Conservation (phyloP, 2,888 invertebrate genomes). For the Ephialtes manifestator region DNA sequence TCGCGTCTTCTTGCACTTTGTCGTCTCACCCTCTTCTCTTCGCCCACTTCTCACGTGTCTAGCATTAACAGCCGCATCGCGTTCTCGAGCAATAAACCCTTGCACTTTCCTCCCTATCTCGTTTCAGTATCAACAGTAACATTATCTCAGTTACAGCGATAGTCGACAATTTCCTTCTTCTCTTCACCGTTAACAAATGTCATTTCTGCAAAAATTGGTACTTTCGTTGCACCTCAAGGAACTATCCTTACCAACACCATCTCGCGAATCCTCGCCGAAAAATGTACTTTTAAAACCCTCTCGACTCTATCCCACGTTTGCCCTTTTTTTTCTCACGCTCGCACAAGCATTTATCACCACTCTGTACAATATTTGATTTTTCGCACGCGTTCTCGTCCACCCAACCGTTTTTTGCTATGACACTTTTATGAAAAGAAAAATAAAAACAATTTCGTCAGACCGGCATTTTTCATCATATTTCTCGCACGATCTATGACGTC, state of each 20-base stretch:
- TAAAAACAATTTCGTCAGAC: conserved; percentile 55
- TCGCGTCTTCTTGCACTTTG: conserved; percentile 9
- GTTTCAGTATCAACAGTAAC: conserved; percentile 34
- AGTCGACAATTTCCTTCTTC: not conserved
- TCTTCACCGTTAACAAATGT: conserved; percentile 55
- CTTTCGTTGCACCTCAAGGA: conserved; percentile 23
- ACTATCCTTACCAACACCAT: conserved; percentile 1
- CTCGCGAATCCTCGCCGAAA: conserved; percentile 17
- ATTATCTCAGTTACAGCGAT: conserved; percentile 42
- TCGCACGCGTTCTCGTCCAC: conserved; percentile 12
- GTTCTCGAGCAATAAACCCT: conserved; percentile 49
- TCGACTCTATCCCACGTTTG: not conserved
- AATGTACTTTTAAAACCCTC: conserved; percentile 43
- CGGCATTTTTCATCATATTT: conserved; percentile 40
- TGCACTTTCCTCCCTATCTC: conserved; percentile 55
- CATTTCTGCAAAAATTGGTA: conserved; percentile 38
- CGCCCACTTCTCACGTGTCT: conserved; percentile 44
- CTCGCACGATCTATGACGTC: not conserved
- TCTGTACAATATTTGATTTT: conserved; percentile 38
- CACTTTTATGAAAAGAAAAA: conserved; percentile 53
- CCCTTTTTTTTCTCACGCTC: not conserved
- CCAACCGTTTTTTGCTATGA: conserved; percentile 23
- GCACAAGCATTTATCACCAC: conserved; percentile 48
- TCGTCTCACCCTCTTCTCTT: conserved; percentile 31
- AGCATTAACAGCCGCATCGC: conserved; percentile 52